Evolutionary conservation across 2,797 vertebrate genomes (phyloP), one percentile per base, ranked within the genome.

Genomic region (Lutjanus argentimaculatus): DNA sequence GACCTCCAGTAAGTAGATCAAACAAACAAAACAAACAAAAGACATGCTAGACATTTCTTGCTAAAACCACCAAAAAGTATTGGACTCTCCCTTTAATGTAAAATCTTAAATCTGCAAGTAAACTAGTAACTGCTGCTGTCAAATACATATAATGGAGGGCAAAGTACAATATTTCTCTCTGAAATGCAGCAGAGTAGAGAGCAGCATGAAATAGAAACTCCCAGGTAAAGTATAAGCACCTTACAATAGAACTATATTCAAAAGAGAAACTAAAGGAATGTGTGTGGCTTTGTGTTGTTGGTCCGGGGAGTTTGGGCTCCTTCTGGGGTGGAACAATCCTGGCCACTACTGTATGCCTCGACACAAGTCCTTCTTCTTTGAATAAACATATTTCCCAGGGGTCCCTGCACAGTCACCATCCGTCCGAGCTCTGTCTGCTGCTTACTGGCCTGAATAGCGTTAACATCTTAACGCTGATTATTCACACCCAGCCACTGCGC

Each of bases 401-500:
- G 36, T 70, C 45, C 62, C 0, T 3, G 53, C 52, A 52, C 19
- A 14, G 64, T 58, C 59, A 7, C n/a, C 21, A 56, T 59, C 52
- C 11, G 1, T 70, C 66, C 51, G 19, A 58, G 58, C 42, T 9
- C 21, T 25, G 12, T 55, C 72, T 52, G 58, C 64, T 79, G 72
- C 67, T 67, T 58, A 52, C 68, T 76, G 63, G 22, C 67, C 71
- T 76, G 43, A 62, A 76, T 10, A 58, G 64, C 48, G 19, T 12
- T 53, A 56, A 75, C 83, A 75, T 77, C 67, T 75, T 81, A 84
- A 77, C 56, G 25, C 73, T 36, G 49, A 88, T 89, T 85, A 84
- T 77, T 84, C 70, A 58, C 85, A 79, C 57, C 49, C 42, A 40
- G 72, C 42, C n/a, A 11, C 48, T 40, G 83, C 2, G 11, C 59